phyloP scores from a whole-genome alignment of 2,797 vertebrate genomes.

The Myioborus miniatus region DNA sequence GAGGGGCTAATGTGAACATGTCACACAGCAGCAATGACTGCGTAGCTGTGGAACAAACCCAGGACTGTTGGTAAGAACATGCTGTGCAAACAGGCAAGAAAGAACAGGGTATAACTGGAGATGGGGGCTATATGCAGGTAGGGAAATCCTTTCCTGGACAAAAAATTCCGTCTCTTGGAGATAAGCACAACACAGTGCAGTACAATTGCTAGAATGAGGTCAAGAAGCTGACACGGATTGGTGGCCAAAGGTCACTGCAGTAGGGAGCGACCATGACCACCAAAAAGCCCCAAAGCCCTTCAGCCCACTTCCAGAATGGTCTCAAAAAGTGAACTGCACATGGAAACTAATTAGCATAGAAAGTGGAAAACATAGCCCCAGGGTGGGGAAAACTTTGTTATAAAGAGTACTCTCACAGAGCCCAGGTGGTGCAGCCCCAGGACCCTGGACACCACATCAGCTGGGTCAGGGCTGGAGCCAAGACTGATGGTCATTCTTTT shows the following conservation, averaged over 20 bases:
- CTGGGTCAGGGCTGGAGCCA: background rate
- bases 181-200: no score
- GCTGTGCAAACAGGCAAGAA: no score
- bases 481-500: background rate
- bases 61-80: background rate
- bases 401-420: background rate
- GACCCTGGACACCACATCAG: background rate
- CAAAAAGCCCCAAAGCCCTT: background rate
- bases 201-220: background rate
- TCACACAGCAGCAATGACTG: accelerated
- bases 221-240: background rate
- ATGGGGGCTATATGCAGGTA: background rate
- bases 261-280: accelerated
- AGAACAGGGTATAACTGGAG: background rate
- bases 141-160: background rate
- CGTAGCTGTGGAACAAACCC: background rate
- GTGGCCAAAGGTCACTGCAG: accelerated
- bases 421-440: background rate
- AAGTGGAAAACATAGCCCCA: background rate
- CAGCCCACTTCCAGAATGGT: background rate
- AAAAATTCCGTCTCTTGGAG: background rate
- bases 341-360: background rate
- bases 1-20: accelerated
- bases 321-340: background rate
- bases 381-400: background rate